phyloP scores from a whole-genome alignment of 2,113 vertebrate species.

The Progne subis region DNA sequence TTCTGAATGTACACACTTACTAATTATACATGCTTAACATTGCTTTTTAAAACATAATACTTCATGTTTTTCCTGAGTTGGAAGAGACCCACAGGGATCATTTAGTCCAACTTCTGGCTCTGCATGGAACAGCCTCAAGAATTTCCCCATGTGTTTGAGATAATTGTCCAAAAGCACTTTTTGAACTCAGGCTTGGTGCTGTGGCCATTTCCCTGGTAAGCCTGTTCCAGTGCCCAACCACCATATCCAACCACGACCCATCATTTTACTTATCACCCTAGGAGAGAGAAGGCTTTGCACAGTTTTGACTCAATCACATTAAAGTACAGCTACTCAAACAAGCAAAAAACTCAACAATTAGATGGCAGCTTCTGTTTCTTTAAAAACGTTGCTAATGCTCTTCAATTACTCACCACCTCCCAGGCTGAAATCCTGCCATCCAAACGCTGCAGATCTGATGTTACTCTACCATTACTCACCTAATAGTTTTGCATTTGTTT shows the following conservation, averaged over 20 bases:
- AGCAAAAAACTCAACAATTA: accelerated
- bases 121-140: neutral
- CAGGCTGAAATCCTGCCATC: neutral
- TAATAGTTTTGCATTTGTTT: neutral
- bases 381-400: neutral
- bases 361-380: neutral
- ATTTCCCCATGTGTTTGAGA: neutral
- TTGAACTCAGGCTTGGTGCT: neutral
- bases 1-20: neutral
- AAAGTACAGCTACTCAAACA: neutral
- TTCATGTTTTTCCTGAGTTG: neutral
- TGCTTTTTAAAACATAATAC: neutral
- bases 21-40: neutral
- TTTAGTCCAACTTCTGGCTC: neutral
- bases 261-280: neutral
- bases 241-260: neutral
- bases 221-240: neutral
- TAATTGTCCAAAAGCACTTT: neutral
- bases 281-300: neutral
- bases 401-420: neutral
- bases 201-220: neutral
- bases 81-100: neutral
- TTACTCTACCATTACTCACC: accelerated
- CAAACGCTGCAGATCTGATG: neutral
- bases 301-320: neutral